Evolutionary conservation across 2,888 invertebrate species (phyloP), one percentile per base, ranked within the genome.

Genomic region (Drosophila anceps): DNA sequence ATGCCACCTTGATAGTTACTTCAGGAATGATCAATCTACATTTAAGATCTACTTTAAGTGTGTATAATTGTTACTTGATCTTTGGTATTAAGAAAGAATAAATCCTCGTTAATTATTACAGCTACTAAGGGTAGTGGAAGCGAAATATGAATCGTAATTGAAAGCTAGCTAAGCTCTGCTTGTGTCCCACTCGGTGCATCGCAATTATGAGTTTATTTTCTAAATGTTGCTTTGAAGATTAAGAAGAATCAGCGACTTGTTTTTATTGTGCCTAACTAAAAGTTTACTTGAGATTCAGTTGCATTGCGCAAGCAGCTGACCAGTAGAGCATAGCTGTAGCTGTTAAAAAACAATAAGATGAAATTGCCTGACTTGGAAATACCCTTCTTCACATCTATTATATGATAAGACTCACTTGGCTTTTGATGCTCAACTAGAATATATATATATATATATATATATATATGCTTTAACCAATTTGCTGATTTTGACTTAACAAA

Each of bases 221-320:
- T 2, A n/a, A 60, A 24, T 33, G 33, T 13, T 33, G 39, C 39
- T 55, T 12, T 9, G 31, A 20, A 12, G 48, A 50, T 44, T 44
- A 27, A 9, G 27, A n/a, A 53, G n/a, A 12, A 58, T 33, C 39
- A 13, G 31, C 9, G 41, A 15, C 24, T n/a, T 54, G 20, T 50
- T 54, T 44, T 37, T 31, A 10, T 33, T 20, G 13, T 24, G 31
- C 44, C 59, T 51, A 54, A 46, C 67, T 54, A 13, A 9, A 12
- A 33, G 20, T 35, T 10, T 13, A 5, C 50, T 57, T 53, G 46
- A 43, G 50, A 68, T 62, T 41, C 37, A 50, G 59, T 60, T 68
- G 69, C 60, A 57, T 71, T 58, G 58, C 53, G 35, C 69, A 69
- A 67, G 68, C 24, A 18, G 27, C 6, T 27, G 57, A 29, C 43